phyloP scores from a whole-genome alignment of 2,797 vertebrate genomes.

The Enteromius anoplus region DNA sequence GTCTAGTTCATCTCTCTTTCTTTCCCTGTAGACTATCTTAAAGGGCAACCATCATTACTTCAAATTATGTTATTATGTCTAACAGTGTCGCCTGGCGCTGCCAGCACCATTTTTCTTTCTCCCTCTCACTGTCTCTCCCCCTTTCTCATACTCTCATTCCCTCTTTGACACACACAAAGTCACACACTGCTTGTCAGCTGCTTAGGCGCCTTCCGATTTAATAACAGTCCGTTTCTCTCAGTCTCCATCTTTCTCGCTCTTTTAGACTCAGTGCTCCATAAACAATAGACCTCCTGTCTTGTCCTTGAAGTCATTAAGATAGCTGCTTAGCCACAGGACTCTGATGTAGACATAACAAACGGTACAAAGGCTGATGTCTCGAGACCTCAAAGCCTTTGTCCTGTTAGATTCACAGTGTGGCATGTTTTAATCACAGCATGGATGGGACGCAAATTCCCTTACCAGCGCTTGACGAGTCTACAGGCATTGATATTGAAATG shows the following conservation, averaged over 20 bases:
- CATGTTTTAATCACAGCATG: constrained; percentile 35
- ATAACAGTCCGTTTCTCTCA: constrained; percentile 46
- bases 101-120: constrained; percentile 39
- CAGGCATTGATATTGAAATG: constrained; percentile 64
- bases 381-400: constrained; percentile 31
- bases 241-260: constrained; percentile 10
- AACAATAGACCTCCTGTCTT: constrained; percentile 39
- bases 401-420: constrained; percentile 22
- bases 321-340: constrained; percentile 64
- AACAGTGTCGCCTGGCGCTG: constrained; percentile 55
- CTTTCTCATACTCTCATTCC: constrained; percentile 29
- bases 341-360: constrained; percentile 37
- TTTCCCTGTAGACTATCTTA: constrained; percentile 51
- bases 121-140: constrained; percentile 26
- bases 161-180: constrained; percentile 41
- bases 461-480: neutral
- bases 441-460: neutral
- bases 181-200: constrained; percentile 49
- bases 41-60: constrained; percentile 65
- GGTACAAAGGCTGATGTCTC: neutral
- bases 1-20: constrained; percentile 59
- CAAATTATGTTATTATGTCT: constrained; percentile 67
- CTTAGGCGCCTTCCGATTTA: constrained; percentile 46
- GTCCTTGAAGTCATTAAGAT: constrained; percentile 64
- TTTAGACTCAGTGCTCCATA: constrained; percentile 27